Percentiles rank a stretch among this genome's conserved stretches.
These are phyloP conservation scores for Pantelozetes paolii DNA, from an alignment of 2,888 invertebrate genomes.

Conservation along the genomic window DNA sequence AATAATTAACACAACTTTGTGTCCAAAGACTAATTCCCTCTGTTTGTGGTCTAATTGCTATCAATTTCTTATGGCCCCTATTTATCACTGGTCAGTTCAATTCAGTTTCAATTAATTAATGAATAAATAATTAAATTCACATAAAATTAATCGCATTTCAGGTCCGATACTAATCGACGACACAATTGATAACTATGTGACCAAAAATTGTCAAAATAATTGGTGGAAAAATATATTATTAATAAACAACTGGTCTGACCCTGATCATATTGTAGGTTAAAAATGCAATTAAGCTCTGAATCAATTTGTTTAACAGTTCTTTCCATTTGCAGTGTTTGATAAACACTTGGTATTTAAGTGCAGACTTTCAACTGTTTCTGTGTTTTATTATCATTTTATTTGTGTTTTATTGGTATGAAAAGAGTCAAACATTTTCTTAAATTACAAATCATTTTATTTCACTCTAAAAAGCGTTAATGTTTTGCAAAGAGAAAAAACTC, in stretches of 20 bases:
- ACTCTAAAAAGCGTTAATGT: not conserved
- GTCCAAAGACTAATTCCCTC: not conserved
- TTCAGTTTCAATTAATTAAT: not conserved
- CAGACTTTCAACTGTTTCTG: conserved; percentile 15
- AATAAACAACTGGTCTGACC: conserved; percentile 10
- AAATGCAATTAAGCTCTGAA: not conserved
- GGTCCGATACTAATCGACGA: conserved; percentile 15
- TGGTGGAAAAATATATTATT: conserved; percentile 7
- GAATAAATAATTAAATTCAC: no score
- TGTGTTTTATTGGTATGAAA: not conserved
- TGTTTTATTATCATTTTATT: not conserved
- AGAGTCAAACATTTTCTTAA: not conserved
- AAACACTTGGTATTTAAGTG: not conserved
- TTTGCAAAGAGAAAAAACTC: no score
- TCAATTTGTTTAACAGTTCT: not conserved
- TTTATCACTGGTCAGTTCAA: conserved; percentile 5
- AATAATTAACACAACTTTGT: no score
- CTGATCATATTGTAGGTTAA: conserved; percentile 9
- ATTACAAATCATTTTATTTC: not conserved
- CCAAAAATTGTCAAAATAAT: conserved; percentile 16
- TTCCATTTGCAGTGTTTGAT: not conserved
- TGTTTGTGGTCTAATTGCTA: not conserved
- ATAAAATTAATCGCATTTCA: no score
- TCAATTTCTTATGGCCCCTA: conserved; percentile 7
- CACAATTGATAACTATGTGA: not conserved